Conservation (phyloP, 2,888 invertebrate genomes). For the Pristionchus japonicus region DNA sequence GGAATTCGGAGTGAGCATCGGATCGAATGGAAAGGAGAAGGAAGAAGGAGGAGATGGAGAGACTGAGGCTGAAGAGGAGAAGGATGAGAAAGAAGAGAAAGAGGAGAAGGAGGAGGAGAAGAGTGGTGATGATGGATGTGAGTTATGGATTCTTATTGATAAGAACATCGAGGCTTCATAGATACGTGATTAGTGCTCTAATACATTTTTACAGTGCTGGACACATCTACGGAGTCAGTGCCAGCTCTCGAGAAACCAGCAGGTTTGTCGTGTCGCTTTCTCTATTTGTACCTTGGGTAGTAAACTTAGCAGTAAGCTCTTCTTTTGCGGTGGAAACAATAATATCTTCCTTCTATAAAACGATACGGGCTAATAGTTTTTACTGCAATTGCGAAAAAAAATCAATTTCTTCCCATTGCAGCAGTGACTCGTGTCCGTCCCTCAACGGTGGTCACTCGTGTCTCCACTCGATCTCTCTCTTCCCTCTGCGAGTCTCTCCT, state of each 20-base stretch:
- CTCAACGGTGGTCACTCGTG: slow-evolving; percentile 27
- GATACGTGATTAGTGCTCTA: background rate
- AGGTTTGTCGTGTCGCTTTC: background rate
- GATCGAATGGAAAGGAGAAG: background rate
- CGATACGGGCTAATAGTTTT: background rate
- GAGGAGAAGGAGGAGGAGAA: background rate
- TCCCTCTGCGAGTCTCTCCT: slow-evolving; percentile 49
- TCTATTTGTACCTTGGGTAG: background rate
- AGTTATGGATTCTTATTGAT: background rate
- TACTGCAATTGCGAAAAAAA: too few relatives aligned
- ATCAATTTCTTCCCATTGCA: background rate
- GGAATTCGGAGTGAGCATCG: slow-evolving; percentile 37
- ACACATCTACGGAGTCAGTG: background rate
- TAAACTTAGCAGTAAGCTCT: too few relatives aligned
- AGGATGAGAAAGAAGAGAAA: background rate
- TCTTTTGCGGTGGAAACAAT: too few relatives aligned
- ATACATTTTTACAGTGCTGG: background rate
- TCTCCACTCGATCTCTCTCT: slow-evolving; percentile 17
- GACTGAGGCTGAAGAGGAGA: background rate
- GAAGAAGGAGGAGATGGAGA: slow-evolving; percentile 37
- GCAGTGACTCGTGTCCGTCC: slow-evolving; percentile 25
- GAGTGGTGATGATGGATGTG: background rate
- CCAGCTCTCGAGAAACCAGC: background rate
- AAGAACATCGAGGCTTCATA: background rate
- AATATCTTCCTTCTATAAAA: too few relatives aligned